phyloP scores from a whole-genome alignment of 1,140 invertebrate genomes.

The Ylistrum balloti region DNA sequence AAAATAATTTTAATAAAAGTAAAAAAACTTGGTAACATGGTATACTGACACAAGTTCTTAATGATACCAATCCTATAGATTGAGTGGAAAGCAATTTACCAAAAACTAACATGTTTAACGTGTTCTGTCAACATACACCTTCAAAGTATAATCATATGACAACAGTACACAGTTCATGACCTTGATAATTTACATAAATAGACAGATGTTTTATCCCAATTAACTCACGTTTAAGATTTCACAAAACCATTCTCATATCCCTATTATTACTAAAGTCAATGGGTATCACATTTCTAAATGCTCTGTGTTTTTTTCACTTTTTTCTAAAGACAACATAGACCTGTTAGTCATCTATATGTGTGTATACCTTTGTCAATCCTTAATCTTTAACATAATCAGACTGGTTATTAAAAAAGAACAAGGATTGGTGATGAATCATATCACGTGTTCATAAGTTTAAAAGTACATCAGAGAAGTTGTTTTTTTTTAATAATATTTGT shows the following conservation, averaged over 20 bases:
- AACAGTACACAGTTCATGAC: neutral
- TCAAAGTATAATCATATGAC: neutral
- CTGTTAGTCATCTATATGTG: neutral
- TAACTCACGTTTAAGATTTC: neutral
- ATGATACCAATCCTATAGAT: no score
- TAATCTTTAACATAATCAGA: neutral
- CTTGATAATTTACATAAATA: neutral
- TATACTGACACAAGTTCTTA: no score
- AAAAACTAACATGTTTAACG: neutral
- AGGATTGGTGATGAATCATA: neutral
- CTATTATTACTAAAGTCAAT: neutral
- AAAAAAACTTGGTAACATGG: no score
- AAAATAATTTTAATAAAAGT: no score
- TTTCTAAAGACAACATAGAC: neutral
- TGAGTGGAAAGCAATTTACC: no score
- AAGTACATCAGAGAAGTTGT: no score
- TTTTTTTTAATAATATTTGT: no score
- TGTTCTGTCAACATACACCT: neutral
- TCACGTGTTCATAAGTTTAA: neutral
- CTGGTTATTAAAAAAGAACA: neutral
- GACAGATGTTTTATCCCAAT: slow-evolving; percentile 5
- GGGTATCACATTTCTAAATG: neutral
- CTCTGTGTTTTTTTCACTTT: neutral
- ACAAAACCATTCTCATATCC: neutral
- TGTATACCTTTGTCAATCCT: neutral